Evolutionary conservation across 2,888 invertebrate species (phyloP), one percentile per base, ranked within the genome.

Genomic region (Eucera pruinosa): DNA sequence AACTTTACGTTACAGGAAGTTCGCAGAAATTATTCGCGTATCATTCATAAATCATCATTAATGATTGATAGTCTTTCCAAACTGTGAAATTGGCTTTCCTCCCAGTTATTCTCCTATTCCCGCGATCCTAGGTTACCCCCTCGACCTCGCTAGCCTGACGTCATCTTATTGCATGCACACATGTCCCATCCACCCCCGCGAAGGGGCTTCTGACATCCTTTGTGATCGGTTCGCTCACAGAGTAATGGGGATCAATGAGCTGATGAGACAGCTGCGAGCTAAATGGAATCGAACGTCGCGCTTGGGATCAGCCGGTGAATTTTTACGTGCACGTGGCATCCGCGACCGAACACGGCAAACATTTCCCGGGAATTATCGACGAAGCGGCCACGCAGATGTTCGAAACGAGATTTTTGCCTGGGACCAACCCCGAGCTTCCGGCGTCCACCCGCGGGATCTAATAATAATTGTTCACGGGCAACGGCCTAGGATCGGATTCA

Each of bases 211-310:
- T 75, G 69, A 47, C 55, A 45, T 74, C 83, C 78, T 85, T 88
- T 88, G 88, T 87, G 74, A 81, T 78, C 80, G 69, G 57, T 54
- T 70, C 20, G 80, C 60, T 67, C 79, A 45, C 66, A 69, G 80
- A 82, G 83, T 86, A 85, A 85, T 83, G 83, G 81, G 72, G 79
- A 85, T 86, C 88, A 84, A 88, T 86, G 87, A 81, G 70, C 74
- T 66, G 73, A 76, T 74, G 81, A 71, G 84, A 80, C 88, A 88
- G 88, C 89, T 88, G 88, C 73, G 65, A 73, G 58, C 70, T 71
- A 78, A 84, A 83, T 82, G 76, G 75, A 57, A 86, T 80, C 80
- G 57, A 25, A 47, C 57, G 25, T 61, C 55, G 67, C 48, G 70
- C 54, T 20, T 20, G 33, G 58, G 77, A 84, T 79, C 75, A 61